A percentile compares a stretch with the other conserved stretches of the same genome.
These are phyloP conservation scores for Pseudonaja textilis DNA, from an alignment of 2,113 vertebrate species.

Conservation along the genomic window DNA sequence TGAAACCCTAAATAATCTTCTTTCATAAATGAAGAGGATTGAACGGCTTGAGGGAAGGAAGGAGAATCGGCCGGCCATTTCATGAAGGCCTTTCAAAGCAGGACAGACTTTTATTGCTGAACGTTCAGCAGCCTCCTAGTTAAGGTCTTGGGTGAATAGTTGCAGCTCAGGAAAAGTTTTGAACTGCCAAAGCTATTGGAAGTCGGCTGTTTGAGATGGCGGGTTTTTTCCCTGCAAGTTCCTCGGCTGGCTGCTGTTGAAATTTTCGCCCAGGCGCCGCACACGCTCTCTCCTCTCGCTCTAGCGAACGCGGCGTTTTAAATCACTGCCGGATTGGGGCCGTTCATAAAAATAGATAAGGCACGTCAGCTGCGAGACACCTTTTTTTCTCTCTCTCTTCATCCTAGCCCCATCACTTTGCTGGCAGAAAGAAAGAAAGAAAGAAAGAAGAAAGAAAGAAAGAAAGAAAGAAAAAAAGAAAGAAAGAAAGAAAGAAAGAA, in stretches of 20 bases:
- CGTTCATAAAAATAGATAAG: constrained; percentile 64
- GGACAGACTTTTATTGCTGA: neutral
- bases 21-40: neutral
- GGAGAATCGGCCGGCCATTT: neutral
- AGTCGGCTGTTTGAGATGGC: constrained; percentile 20
- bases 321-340: constrained; percentile 42
- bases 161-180: constrained; percentile 11
- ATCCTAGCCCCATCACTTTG: neutral
- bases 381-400: neutral
- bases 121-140: neutral
- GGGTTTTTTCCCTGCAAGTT: neutral
- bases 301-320: constrained; percentile 46
- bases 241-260: neutral
- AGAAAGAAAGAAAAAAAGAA: neutral
- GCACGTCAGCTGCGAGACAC: neutral
- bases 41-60: neutral
- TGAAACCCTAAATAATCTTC: neutral
- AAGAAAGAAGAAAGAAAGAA: constrained; percentile 26
- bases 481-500: neutral
- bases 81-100: neutral
- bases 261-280: neutral
- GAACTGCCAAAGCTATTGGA: constrained; percentile 4
- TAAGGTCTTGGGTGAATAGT: neutral
- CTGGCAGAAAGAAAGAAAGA: constrained; percentile 7
- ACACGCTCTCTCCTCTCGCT: neutral